A percentile compares a stretch with the other conserved stretches of the same genome.
Conservation (phyloP, 2,113 vertebrate genomes). For the Tympanuchus pallidicinctus region DNA sequence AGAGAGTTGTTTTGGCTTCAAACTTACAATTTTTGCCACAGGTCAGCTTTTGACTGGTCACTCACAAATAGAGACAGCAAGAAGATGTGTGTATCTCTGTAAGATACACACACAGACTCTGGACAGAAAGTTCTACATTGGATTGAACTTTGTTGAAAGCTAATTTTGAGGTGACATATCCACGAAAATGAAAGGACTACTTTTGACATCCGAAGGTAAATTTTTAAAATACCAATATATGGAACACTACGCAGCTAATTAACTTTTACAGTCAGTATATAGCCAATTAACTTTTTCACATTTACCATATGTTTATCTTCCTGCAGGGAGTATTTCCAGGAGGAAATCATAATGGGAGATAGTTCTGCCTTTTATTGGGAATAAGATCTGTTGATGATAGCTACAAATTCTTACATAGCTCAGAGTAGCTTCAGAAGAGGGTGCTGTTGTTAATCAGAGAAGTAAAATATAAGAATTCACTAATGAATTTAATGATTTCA, state of each 20-base stretch:
- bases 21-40: background rate
- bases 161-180: conserved; percentile 50
- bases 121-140: conserved; percentile 15
- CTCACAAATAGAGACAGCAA: background rate
- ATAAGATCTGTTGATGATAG: conserved; percentile 50
- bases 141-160: background rate
- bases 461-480: background rate
- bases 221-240: conserved; percentile 69
- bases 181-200: conserved; percentile 36
- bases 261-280: conserved; percentile 72
- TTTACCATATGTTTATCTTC: conserved; percentile 72
- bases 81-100: background rate
- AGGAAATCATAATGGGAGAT: conserved; percentile 64
- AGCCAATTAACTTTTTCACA: conserved; percentile 75
- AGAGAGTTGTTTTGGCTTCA: background rate
- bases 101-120: background rate
- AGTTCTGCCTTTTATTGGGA: conserved; percentile 53
- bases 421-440: background rate
- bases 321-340: conserved; percentile 68
- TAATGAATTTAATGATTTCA: conserved; percentile 9
- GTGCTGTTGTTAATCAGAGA: background rate
- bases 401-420: conserved; percentile 43
- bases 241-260: conserved; percentile 66
- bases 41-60: background rate
- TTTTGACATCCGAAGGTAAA: conserved; percentile 68